Conservation (phyloP, 2,113 vertebrate species). For the Cyprinodon brontotheroides region DNA sequence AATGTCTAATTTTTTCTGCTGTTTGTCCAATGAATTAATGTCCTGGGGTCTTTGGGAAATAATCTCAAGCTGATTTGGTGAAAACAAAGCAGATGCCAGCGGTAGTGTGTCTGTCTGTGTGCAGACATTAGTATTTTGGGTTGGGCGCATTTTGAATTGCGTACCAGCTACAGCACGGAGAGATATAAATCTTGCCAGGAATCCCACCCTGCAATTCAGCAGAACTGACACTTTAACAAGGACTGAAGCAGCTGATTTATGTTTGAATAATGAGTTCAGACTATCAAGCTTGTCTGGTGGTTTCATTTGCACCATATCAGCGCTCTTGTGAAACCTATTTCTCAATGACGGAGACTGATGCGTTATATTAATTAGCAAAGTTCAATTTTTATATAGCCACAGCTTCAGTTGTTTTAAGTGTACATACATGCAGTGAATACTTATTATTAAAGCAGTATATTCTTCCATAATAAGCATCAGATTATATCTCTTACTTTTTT, state of each 20-base stretch:
- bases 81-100: slow-evolving; percentile 13
- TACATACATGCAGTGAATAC: too few species aligned
- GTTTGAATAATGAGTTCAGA: slow-evolving; percentile 19
- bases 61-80: neutral
- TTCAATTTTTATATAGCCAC: neutral
- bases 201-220: slow-evolving; percentile 14
- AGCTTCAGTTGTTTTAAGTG: too few species aligned
- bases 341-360: slow-evolving; percentile 1
- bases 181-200: slow-evolving; percentile 29
- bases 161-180: slow-evolving; percentile 36
- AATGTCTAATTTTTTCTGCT: slow-evolving; percentile 5
- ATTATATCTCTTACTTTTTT: too few species aligned
- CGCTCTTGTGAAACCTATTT: slow-evolving; percentile 29
- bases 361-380: neutral
- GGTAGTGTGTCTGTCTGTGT: neutral
- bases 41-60: neutral
- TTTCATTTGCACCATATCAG: slow-evolving; percentile 26
- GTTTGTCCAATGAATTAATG: neutral
- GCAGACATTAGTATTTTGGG: slow-evolving; percentile 29
- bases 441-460: too few species aligned
- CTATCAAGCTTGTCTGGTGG: neutral
- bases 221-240: slow-evolving; percentile 2
- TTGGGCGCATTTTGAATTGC: slow-evolving; percentile 19
- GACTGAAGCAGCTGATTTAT: slow-evolving; percentile 32
- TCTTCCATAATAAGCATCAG: too few species aligned